phyloP scores from a whole-genome alignment of 2,888 invertebrate genomes.

The Hydropsyche betteni region DNA sequence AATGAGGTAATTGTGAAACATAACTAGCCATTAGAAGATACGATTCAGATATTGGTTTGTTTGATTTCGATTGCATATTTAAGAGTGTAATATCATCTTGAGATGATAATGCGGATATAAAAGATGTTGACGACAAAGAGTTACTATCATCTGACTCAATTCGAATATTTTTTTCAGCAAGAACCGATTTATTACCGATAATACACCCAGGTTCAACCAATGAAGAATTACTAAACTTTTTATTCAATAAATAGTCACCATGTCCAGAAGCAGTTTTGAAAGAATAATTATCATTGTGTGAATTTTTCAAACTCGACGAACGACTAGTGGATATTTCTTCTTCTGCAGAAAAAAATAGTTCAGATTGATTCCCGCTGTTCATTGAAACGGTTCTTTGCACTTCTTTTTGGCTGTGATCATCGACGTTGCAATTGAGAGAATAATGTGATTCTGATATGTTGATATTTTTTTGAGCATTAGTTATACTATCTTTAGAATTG shows the following conservation, averaged over 20 bases:
- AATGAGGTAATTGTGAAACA: slow-evolving; percentile 89
- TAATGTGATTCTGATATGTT: slow-evolving; percentile 75
- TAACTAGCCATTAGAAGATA: slow-evolving; percentile 95
- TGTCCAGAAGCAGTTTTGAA: slow-evolving; percentile 69
- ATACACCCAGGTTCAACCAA: slow-evolving; percentile 44
- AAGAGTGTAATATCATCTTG: slow-evolving; percentile 93
- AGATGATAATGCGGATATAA: slow-evolving; percentile 90
- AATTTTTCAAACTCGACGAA: slow-evolving; percentile 74
- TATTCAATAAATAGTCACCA: slow-evolving; percentile 50
- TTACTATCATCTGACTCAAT: slow-evolving; percentile 68
- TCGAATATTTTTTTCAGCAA: slow-evolving; percentile 57
- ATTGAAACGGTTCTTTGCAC: slow-evolving; percentile 86
- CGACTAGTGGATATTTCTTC: slow-evolving; percentile 82
- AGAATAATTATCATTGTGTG: slow-evolving; percentile 61
- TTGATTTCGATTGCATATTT: slow-evolving; percentile 93
- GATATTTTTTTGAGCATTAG: slow-evolving; percentile 61
- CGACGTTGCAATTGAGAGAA: slow-evolving; percentile 69
- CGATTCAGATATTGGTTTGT: slow-evolving; percentile 90
- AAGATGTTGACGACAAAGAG: slow-evolving; percentile 84
- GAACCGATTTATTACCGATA: slow-evolving; percentile 45
- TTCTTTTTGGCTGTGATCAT: slow-evolving; percentile 70
- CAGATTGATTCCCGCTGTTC: slow-evolving; percentile 90
- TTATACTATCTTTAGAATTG: slow-evolving; percentile 58
- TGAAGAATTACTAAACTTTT: slow-evolving; percentile 50
- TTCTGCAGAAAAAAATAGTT: slow-evolving; percentile 93